Conservation (phyloP, 2,113 vertebrate genomes). For the Trematomus loennbergii region DNA sequence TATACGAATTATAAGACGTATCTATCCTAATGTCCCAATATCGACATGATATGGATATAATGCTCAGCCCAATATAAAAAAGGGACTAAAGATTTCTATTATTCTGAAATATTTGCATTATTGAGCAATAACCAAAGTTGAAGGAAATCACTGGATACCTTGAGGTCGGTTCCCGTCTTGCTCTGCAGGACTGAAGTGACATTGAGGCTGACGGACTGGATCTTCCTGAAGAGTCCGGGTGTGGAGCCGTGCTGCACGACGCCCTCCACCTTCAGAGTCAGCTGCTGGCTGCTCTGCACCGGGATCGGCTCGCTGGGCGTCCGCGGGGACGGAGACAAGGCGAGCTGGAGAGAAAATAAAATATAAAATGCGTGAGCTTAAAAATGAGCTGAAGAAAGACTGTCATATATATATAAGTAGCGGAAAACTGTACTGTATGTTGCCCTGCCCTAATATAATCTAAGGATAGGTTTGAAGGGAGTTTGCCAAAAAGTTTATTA, state of each 20-base stretch:
- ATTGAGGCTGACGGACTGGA: constrained; percentile 94
- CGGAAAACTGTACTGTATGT: no score
- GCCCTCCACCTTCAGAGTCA: constrained; percentile 96
- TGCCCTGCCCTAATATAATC: no score
- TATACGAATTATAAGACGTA: no score
- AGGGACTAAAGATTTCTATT: no score
- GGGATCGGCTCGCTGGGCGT: constrained; percentile 94
- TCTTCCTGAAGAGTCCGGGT: constrained; percentile 96
- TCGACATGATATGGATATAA: no score
- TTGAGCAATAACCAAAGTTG: background rate
- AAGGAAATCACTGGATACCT: constrained; percentile 65
- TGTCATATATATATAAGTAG: no score
- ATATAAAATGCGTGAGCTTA: constrained; percentile 1
- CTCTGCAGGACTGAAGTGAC: constrained; percentile 94
- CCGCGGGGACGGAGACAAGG: constrained; percentile 94
- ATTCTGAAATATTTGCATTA: background rate
- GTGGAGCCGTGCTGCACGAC: constrained; percentile 96
- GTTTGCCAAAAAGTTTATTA: background rate
- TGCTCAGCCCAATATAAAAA: no score
- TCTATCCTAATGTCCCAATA: no score
- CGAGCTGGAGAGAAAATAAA: constrained; percentile 84
- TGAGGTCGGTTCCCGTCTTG: constrained; percentile 92
- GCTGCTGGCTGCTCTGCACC: constrained; percentile 94
- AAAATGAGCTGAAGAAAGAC: no score
- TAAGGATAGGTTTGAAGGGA: background rate